Conservation (phyloP, 23 tunicate genomes). For the Ascidia mentula region DNA sequence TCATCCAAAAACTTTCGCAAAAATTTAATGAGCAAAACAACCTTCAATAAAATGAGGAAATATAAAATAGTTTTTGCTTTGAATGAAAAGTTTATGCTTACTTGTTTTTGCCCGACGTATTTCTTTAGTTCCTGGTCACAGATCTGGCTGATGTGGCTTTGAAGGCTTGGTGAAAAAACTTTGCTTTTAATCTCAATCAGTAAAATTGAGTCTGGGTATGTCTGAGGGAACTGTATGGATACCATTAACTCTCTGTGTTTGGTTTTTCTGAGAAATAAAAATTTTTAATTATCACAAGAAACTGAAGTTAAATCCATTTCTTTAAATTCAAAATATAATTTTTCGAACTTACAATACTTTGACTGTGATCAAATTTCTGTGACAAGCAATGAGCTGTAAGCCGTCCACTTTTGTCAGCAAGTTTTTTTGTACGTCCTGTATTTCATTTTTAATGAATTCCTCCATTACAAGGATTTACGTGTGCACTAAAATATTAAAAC, state of each 20-base stretch:
- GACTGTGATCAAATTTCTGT: conserved; percentile 50
- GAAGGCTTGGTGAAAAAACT: conserved; percentile 64
- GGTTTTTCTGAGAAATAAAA: conserved; percentile 48
- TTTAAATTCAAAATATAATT: background rate
- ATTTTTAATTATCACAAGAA: background rate
- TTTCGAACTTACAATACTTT: conserved; percentile 51
- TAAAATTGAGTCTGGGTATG: conserved; percentile 59
- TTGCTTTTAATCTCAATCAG: conserved; percentile 88
- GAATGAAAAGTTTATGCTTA: too few relatives aligned
- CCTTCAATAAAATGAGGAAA: too few relatives aligned
- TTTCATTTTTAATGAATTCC: conserved; percentile 41
- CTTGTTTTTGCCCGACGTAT: conserved; percentile 64
- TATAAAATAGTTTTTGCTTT: too few relatives aligned
- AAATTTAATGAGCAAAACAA: conserved; percentile 48
- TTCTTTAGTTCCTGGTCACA: conserved; percentile 85
- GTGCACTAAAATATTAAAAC: too few relatives aligned
- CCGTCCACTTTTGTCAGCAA: conserved; percentile 34
- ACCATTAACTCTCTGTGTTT: conserved; percentile 64
- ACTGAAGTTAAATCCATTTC: background rate
- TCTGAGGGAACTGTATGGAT: conserved; percentile 75
- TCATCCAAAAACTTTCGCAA: conserved; percentile 76
- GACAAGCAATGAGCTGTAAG: conserved; percentile 60
- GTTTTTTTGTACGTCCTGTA: conserved; percentile 33
- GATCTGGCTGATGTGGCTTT: conserved; percentile 41
- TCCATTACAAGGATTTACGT: too few relatives aligned